Evolutionary conservation across 2,797 vertebrate genomes (phyloP).

Genomic region (Tachyglossus aculeatus): DNA sequence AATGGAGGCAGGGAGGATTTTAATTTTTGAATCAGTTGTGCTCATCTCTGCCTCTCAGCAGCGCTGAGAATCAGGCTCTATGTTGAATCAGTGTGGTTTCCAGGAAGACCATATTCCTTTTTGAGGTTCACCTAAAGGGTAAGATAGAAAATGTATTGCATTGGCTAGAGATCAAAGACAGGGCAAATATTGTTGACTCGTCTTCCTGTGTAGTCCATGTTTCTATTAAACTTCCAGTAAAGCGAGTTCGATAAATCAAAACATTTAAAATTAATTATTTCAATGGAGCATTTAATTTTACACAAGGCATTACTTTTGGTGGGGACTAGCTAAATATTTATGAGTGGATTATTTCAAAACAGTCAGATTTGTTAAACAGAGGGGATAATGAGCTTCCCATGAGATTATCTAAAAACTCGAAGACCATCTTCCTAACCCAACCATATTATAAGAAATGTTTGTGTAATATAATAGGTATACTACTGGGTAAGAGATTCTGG

Average conservation of each 20-base stretch:
- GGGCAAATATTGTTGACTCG: conserved; percentile 63
- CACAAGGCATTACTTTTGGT: conserved; percentile 58
- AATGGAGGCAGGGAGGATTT: conserved; percentile 46
- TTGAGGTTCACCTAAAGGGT: conserved; percentile 69
- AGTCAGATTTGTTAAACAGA: conserved; percentile 64
- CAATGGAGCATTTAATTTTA: conserved; percentile 71
- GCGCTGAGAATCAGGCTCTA: conserved; percentile 53
- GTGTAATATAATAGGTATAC: conserved; percentile 39
- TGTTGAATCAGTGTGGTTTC: conserved; percentile 61
- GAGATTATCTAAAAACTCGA: conserved; percentile 65
- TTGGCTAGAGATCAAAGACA: conserved; percentile 61
- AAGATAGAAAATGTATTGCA: conserved; percentile 56
- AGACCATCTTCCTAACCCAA: background rate
- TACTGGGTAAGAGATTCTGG: conserved; percentile 36
- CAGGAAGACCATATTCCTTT: conserved; percentile 63
- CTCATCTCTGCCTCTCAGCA: conserved; percentile 21
- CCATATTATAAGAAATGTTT: conserved; percentile 30
- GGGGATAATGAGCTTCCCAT: conserved; percentile 56
- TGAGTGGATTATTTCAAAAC: conserved; percentile 69
- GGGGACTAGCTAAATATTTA: conserved; percentile 75
- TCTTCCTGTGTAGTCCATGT: conserved; percentile 67
- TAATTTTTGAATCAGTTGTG: conserved; percentile 23
- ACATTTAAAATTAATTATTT: conserved; percentile 76
- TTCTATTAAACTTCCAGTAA: conserved; percentile 73
- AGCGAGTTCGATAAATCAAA: conserved; percentile 69